These are phyloP conservation scores for Eulemur mongoz DNA, from an alignment of 2,797 vertebrate genomes.

Conservation along the genomic window DNA sequence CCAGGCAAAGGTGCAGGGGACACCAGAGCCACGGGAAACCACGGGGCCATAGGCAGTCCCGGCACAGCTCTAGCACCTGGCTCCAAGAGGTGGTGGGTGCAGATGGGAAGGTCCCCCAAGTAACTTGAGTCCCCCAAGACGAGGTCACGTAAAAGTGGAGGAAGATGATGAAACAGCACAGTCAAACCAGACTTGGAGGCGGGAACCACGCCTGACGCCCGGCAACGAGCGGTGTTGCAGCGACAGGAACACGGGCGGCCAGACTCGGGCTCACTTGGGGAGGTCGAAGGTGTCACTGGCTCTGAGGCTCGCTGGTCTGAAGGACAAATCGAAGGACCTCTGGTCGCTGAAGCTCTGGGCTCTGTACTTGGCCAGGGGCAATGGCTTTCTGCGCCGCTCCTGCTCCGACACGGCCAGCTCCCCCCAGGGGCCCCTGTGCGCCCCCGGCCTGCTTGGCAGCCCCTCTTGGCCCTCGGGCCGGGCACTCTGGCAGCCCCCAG, in stretches of 20 bases:
- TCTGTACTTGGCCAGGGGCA: slow-evolving; percentile 88
- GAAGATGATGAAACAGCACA: not conserved
- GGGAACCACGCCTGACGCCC: too few relatives aligned
- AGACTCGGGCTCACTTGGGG: slow-evolving; percentile 41
- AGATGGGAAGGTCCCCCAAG: not conserved
- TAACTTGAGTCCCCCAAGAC: not conserved
- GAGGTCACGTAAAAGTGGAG: not conserved
- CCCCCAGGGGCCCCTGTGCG: not conserved
- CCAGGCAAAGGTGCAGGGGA: not conserved
- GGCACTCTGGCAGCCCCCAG: not conserved
- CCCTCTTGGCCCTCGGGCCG: not conserved
- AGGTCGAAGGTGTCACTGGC: slow-evolving; percentile 89
- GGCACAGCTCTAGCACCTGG: accelerated
- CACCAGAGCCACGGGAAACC: not conserved
- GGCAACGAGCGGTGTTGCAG: accelerated
- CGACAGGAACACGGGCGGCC: too few relatives aligned
- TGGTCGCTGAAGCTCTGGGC: slow-evolving; percentile 92
- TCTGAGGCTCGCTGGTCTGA: slow-evolving; percentile 89
- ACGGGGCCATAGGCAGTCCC: not conserved
- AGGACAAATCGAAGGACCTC: slow-evolving; percentile 85
- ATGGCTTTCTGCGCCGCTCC: slow-evolving; percentile 33
- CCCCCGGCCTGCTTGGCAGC: not conserved
- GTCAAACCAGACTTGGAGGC: slow-evolving; percentile 59
- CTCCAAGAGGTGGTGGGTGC: not conserved
- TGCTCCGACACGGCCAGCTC: slow-evolving; percentile 14